Conservation (phyloP, 2,113 vertebrate genomes). For the Otus sunia region DNA sequence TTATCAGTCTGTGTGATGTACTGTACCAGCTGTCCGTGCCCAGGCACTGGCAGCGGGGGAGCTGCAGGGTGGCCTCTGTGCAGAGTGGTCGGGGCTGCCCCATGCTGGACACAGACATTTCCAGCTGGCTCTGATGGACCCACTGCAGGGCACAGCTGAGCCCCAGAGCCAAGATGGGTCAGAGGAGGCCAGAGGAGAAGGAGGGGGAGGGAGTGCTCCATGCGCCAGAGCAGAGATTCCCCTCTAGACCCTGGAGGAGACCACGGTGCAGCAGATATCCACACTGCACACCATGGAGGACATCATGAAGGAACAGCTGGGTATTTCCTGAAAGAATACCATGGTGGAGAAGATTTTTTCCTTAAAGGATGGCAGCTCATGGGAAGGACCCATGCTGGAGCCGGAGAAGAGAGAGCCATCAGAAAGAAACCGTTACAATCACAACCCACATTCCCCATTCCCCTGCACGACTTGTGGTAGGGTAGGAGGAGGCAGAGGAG, state of each 20-base stretch:
- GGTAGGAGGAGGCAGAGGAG: background rate
- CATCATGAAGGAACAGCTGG: background rate
- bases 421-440: background rate
- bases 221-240: rapidly evolving
- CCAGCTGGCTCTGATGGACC: rapidly evolving
- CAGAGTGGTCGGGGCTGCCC: background rate
- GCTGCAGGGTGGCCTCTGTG: background rate
- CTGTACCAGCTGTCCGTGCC: too few species aligned
- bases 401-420: rapidly evolving
- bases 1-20: background rate
- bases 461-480: background rate
- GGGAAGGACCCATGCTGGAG: background rate
- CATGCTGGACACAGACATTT: background rate
- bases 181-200: background rate
- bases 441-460: background rate
- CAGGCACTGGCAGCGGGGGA: rapidly evolving
- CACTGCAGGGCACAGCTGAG: background rate
- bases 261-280: background rate
- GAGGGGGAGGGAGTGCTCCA: background rate
- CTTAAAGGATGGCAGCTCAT: rapidly evolving
- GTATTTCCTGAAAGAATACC: background rate
- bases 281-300: background rate
- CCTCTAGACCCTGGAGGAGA: background rate
- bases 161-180: background rate
- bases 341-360: background rate